Conservation (phyloP, 2,888 invertebrate genomes). For the Gandaritis pyraliata region DNA sequence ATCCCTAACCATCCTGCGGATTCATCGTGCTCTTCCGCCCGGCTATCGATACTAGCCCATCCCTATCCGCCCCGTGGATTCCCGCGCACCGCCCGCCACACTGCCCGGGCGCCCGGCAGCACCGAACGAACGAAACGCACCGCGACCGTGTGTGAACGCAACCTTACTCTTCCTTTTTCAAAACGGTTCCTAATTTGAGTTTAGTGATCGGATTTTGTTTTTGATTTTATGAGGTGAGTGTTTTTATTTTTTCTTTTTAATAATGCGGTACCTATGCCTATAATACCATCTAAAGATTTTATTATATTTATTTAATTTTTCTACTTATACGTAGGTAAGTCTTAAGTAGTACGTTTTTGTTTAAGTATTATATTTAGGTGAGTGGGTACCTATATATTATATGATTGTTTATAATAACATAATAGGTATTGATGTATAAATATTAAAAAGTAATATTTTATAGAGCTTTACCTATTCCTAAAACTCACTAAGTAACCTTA, state of each 20-base stretch:
- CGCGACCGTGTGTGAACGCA: conserved; percentile 73
- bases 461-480: no score
- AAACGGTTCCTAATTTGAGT: conserved; percentile 47
- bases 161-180: conserved; percentile 53
- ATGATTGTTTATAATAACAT: no score
- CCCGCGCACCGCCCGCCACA: conserved; percentile 58
- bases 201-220: conserved; percentile 57
- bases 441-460: no score
- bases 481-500: no score
- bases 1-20: not conserved
- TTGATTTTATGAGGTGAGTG: conserved; percentile 52
- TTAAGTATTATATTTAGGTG: no score
- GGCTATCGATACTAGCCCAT: conserved; percentile 54
- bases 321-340: no score
- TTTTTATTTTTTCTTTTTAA: not conserved
- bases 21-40: not conserved
- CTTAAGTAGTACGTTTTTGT: no score
- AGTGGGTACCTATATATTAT: no score
- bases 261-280: no score
- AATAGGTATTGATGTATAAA: no score
- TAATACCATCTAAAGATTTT: no score
- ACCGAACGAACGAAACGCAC: conserved; percentile 80
- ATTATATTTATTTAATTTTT: no score
- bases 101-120: conserved; percentile 80
- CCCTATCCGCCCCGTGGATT: conserved; percentile 55